A percentile compares a stretch with the other conserved stretches of the same genome.
These are phyloP conservation scores for Cuniculus paca DNA, from an alignment of 2,797 vertebrate genomes.

Conservation along the genomic window DNA sequence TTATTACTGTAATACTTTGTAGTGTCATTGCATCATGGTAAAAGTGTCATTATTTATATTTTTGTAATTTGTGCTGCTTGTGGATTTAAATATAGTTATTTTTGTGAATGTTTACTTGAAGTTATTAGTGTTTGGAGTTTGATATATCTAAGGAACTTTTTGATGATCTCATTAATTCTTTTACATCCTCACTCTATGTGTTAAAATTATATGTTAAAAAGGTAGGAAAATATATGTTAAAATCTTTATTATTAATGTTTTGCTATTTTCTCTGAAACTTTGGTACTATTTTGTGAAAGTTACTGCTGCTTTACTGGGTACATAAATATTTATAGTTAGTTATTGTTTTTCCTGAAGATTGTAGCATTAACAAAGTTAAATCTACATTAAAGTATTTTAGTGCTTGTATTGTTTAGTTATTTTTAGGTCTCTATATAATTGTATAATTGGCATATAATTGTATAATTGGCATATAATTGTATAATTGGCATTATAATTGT, in stretches of 20 bases:
- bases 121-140: background rate
- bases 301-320: background rate
- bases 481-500: no score
- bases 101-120: background rate
- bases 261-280: background rate
- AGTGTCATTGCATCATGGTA: background rate
- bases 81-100: background rate
- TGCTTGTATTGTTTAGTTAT: background rate
- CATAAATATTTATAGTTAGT: background rate
- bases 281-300: background rate
- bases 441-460: no score
- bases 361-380: background rate
- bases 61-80: background rate
- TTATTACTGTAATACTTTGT: background rate
- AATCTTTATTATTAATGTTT: background rate
- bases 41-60: background rate
- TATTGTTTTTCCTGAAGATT: background rate
- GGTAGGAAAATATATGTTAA: background rate
- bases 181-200: background rate
- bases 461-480: no score
- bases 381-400: background rate
- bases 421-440: background rate
- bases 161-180: background rate
- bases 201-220: no score
- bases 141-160: background rate